Evolutionary conservation across 2,113 vertebrate genomes (phyloP).

Genomic region (Saccopteryx bilineata): DNA sequence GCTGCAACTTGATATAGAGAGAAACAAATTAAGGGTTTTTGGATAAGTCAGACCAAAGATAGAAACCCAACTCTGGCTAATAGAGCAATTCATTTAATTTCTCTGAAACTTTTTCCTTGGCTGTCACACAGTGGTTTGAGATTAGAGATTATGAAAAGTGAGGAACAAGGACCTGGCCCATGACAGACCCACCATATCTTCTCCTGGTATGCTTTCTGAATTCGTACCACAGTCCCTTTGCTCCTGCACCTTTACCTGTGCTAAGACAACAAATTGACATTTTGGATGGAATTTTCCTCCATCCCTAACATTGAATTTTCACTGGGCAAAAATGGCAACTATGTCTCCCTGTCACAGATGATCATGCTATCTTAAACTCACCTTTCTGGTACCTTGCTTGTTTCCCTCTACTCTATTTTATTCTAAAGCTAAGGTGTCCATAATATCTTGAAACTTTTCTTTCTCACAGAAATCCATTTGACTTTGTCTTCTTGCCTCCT

Average conservation of each 20-base stretch:
- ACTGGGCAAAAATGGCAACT: background rate
- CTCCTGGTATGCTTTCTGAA: background rate
- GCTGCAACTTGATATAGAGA: background rate
- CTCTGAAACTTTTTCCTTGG: background rate
- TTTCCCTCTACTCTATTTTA: background rate
- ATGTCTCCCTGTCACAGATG: background rate
- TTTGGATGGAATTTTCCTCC: background rate
- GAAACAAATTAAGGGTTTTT: background rate
- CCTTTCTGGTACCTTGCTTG: background rate
- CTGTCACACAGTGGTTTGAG: background rate
- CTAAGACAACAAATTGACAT: background rate
- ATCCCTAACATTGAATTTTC: background rate
- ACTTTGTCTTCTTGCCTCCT: background rate
- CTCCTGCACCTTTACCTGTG: background rate
- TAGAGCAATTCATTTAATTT: background rate
- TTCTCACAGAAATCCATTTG: background rate
- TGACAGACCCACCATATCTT: accelerated
- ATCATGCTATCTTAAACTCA: background rate
- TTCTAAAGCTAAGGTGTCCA: background rate
- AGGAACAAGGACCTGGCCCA: background rate
- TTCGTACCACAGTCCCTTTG: accelerated
- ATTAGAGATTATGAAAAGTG: background rate
- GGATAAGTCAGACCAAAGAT: background rate
- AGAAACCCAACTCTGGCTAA: background rate
- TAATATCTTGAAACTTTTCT: background rate